phyloP scores from a whole-genome alignment of 2,888 invertebrate genomes.

The Mythimna loreyi region DNA sequence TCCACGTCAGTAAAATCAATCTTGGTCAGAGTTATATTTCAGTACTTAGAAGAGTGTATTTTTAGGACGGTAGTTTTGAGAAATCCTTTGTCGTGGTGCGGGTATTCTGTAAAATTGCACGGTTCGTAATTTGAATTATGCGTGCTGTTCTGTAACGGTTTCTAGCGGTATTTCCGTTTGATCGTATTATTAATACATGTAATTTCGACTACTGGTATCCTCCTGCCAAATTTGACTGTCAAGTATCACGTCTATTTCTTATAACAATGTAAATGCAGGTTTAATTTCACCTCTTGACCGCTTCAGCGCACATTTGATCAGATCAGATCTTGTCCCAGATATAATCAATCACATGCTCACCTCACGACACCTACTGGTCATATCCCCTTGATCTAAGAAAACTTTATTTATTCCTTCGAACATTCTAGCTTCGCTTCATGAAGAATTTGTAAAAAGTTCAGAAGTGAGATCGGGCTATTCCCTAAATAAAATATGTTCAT shows the following conservation, averaged over 20 bases:
- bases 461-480: conserved; percentile 4
- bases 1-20: conserved; percentile 44
- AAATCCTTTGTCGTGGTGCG: conserved; percentile 48
- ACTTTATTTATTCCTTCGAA: conserved; percentile 9
- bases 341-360: conserved; percentile 54
- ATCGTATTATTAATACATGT: conserved; percentile 21
- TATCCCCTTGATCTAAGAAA: conserved; percentile 9
- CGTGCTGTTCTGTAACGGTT: conserved; percentile 36
- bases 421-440: neutral
- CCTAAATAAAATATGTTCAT: conserved; percentile 31
- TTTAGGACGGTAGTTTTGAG: conserved; percentile 41
- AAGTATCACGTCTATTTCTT: conserved; percentile 7
- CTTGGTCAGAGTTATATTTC: conserved; percentile 26
- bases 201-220: neutral
- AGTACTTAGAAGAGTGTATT: conserved; percentile 38
- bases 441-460: neutral
- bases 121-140: conserved; percentile 45
- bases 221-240: conserved; percentile 11
- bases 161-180: conserved; percentile 45
- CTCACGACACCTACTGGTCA: conserved; percentile 39
- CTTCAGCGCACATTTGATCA: conserved; percentile 39
- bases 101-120: conserved; percentile 53
- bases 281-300: conserved; percentile 43
- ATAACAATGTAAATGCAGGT: conserved; percentile 19
- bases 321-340: conserved; percentile 47